A percentile compares a stretch with the other conserved stretches of the same genome.
phyloP scores from a whole-genome alignment of 2,888 invertebrate species.

The Drosophila paranaensis region DNA sequence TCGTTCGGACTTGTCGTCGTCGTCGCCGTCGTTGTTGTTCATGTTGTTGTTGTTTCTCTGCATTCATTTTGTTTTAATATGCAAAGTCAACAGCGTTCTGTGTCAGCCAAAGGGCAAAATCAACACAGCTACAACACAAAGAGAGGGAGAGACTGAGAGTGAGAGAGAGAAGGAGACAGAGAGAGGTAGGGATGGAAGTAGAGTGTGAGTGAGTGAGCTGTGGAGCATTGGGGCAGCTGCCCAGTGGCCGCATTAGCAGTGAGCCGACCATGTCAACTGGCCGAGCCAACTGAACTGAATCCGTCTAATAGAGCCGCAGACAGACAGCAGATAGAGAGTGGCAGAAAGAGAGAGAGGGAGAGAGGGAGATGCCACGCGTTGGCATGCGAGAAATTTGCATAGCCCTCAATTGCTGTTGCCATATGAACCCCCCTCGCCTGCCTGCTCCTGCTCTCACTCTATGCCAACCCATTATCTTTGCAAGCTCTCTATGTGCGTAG shows the following conservation, averaged over 20 bases:
- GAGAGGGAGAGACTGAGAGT: neutral
- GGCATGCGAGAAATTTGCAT: constrained; percentile 50
- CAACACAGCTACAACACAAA: constrained; percentile 65
- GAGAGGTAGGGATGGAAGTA: too few relatives aligned
- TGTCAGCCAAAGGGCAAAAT: constrained; percentile 77
- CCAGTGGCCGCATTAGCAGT: constrained; percentile 67
- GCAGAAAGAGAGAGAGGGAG: neutral
- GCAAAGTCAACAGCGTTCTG: constrained; percentile 76
- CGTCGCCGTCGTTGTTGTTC: constrained; percentile 9
- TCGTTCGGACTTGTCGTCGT: constrained; percentile 17
- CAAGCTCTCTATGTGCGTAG: constrained; percentile 28
- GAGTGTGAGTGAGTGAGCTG: neutral
- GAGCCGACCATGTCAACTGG: constrained; percentile 60
- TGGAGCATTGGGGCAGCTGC: constrained; percentile 23
- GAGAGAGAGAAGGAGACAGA: too few relatives aligned
- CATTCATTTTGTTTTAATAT: constrained; percentile 78
- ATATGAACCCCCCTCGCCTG: neutral
- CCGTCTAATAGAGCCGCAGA: constrained; percentile 57
- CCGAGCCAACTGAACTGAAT: constrained; percentile 57
- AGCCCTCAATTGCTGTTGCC: constrained; percentile 11
- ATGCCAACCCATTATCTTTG: constrained; percentile 34
- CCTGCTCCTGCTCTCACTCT: neutral
- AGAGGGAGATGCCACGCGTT: neutral
- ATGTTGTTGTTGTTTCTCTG: constrained; percentile 53
- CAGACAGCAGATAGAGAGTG: neutral